phyloP scores from a whole-genome alignment of 2,113 vertebrate species.

The Colossoma macropomum region DNA sequence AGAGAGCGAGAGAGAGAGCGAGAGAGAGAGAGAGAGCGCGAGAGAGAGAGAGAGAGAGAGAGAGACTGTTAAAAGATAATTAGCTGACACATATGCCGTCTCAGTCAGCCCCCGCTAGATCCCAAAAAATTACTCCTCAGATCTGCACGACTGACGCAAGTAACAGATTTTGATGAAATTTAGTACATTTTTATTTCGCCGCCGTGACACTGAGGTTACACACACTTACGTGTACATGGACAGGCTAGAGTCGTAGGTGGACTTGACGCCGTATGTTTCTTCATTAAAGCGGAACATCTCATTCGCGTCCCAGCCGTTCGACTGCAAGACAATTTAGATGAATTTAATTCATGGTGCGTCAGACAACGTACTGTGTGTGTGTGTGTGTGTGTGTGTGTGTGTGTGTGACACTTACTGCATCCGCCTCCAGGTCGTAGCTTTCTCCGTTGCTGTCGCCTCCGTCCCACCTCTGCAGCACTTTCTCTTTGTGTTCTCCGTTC shows the following conservation, averaged over 20 bases:
- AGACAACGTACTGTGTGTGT: neutral
- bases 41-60: too few relatives aligned
- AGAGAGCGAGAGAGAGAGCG: neutral
- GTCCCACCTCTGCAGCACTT: slow-evolving; percentile 89
- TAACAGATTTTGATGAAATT: too few relatives aligned
- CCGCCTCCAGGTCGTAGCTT: slow-evolving; percentile 87
- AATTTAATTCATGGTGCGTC: neutral
- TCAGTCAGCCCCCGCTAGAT: too few relatives aligned
- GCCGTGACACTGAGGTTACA: too few relatives aligned
- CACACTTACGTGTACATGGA: slow-evolving; percentile 88
- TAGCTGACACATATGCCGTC: neutral
- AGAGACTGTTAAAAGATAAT: neutral
- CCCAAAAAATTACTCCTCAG: too few relatives aligned
- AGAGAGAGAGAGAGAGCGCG: too few relatives aligned
- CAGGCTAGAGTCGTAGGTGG: slow-evolving; percentile 90
- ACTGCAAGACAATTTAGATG: slow-evolving; percentile 66
- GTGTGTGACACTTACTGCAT: slow-evolving; percentile 75
- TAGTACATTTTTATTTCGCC: too few relatives aligned
- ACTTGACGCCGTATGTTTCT: slow-evolving; percentile 89
- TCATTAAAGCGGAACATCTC: slow-evolving; percentile 94
- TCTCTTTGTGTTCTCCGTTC: slow-evolving; percentile 91
- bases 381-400: neutral
- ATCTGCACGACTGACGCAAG: too few relatives aligned
- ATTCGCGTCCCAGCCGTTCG: slow-evolving; percentile 92
- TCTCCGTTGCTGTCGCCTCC: slow-evolving; percentile 89